Percentiles rank a stretch among this genome's conserved stretches.
phyloP scores from a whole-genome alignment of 2,113 vertebrate species.

The Pogona vitticeps region DNA sequence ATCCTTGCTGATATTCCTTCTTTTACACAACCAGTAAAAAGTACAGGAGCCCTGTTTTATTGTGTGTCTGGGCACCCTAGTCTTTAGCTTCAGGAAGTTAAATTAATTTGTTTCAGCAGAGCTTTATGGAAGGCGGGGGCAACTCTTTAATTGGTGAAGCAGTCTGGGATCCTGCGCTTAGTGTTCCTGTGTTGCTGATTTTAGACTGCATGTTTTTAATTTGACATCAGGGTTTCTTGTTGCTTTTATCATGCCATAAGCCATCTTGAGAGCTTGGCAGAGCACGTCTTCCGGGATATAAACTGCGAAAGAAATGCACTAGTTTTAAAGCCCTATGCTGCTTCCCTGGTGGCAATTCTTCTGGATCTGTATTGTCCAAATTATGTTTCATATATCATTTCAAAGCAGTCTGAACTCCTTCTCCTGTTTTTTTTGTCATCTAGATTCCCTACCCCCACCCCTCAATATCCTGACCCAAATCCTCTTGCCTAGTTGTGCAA shows the following conservation, averaged over 20 bases:
- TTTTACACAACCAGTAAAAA: background rate
- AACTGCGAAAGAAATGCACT: background rate
- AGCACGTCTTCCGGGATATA: background rate
- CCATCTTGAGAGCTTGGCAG: background rate
- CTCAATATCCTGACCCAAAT: no score
- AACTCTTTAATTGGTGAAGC: background rate
- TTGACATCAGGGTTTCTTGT: background rate
- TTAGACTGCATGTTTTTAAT: background rate
- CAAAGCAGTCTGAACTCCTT: background rate
- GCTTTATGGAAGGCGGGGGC: background rate
- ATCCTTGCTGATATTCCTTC: background rate
- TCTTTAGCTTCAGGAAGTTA: background rate
- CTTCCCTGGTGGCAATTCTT: background rate
- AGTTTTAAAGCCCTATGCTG: background rate
- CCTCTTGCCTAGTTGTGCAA: no score
- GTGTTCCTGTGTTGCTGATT: background rate
- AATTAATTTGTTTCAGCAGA: background rate
- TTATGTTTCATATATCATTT: background rate
- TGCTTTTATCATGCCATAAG: background rate
- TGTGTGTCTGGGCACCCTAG: background rate
- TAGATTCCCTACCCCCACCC: no score
- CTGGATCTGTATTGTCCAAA: background rate
- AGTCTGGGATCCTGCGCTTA: background rate
- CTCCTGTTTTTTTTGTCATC: background rate
- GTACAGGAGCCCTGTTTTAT: background rate